Evolutionary conservation across 1,140 invertebrate species (phyloP), one percentile per base, ranked within the genome.

Genomic region (Samia ricini): DNA sequence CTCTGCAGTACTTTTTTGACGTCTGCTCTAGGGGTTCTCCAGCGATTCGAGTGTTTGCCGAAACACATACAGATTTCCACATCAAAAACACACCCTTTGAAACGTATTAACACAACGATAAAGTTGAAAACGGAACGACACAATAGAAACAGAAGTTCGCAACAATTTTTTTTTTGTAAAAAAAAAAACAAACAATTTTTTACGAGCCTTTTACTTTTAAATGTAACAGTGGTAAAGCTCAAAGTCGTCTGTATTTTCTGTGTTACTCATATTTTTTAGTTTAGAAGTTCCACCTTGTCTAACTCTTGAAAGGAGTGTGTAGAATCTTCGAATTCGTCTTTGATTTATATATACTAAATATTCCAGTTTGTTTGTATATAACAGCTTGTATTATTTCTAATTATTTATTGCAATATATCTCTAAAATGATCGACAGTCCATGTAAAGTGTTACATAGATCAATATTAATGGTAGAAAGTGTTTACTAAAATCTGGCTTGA

Each of bases 1-100:
- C 77, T 82, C 74, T 61, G 71, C 68, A 75, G 69, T 71, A 82
- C 76, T 81, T 87, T 85, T 84, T 87, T 86, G 76, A 83, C 82
- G 81, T 85, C 81, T 87, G 75, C 76, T 76, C 66, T 83, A 81
- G 80, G 77, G 81, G 60, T 71, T 81, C 74, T 79, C 79, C 63
- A 72, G 79, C 52, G 69, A 72, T 77, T 81, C 76, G 69, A 82
- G 76, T 77, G 70, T 68, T 68, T 66, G 68, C 70, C 33, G 58
- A 52, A 52, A 26, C 66, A 69, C 68, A 72, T 61, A 58, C 63
- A 72, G 58, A 66, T 65, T 36, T 62, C n/a, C 69, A 72, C 58
- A 52, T 61, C 21, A 50, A 61, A 64, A 72, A 71, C 68, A 69
- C 60, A 71, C 54, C 24, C 10, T 64, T 29, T 66, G 60, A 58